phyloP scores from a whole-genome alignment of 2,797 vertebrate genomes.

The Paedocypris micromegethes region DNA sequence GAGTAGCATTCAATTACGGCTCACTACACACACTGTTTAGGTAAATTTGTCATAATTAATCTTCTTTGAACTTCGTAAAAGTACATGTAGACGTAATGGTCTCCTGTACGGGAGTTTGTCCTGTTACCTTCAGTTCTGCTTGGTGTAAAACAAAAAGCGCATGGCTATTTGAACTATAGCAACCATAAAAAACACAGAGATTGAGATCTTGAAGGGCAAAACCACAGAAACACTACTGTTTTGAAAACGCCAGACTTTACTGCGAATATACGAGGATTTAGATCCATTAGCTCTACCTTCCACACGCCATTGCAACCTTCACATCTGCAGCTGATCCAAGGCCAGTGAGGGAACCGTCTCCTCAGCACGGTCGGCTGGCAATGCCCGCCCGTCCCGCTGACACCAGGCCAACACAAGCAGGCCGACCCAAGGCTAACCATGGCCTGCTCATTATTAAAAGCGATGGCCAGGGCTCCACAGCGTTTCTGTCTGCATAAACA shows the following conservation, averaged over 20 bases:
- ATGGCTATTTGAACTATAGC: constrained; percentile 16
- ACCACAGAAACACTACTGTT: constrained; percentile 28
- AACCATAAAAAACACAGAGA: constrained; percentile 10
- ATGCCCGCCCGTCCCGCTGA: constrained; percentile 49
- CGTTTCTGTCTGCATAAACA: constrained; percentile 88
- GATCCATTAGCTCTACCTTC: neutral
- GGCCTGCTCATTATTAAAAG: constrained; percentile 85
- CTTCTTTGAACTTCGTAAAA: constrained; percentile 29
- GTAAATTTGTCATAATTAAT: constrained; percentile 43
- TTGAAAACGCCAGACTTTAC: constrained; percentile 4
- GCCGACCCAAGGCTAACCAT: constrained; percentile 76
- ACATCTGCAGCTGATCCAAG: constrained; percentile 22
- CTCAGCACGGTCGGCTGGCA: constrained; percentile 47
- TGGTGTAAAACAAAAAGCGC: constrained; percentile 10
- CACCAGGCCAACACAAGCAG: constrained; percentile 78
- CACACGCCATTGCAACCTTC: neutral
- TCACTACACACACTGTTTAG: constrained; percentile 44
- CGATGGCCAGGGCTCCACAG: constrained; percentile 72
- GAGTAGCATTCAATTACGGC: constrained; percentile 55
- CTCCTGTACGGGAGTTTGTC: constrained; percentile 19
- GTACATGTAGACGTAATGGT: constrained; percentile 56
- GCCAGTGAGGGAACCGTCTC: neutral
- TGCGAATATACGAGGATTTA: constrained; percentile 2
- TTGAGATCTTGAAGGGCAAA: constrained; percentile 4
- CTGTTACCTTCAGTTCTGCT: constrained; percentile 7